phyloP scores from a whole-genome alignment of 2,113 vertebrate species.

The Pipa parva region DNA sequence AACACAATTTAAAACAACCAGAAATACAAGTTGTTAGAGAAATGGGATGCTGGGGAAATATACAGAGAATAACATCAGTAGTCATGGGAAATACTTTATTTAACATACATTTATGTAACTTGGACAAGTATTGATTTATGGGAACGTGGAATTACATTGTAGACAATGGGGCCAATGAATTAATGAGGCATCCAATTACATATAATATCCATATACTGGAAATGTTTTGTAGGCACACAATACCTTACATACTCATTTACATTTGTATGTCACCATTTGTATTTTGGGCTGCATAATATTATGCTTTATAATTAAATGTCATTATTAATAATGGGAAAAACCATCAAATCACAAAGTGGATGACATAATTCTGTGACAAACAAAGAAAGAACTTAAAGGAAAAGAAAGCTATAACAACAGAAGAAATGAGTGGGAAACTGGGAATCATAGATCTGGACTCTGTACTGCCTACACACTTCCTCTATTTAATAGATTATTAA shows the following conservation, averaged over 20 bases:
- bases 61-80: background rate
- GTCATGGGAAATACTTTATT: background rate
- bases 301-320: background rate
- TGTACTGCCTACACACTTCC: background rate
- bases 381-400: background rate
- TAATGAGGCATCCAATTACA: constrained; percentile 1
- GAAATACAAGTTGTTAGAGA: background rate
- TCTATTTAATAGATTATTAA: background rate
- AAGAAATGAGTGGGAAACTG: background rate
- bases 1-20: too few relatives aligned
- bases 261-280: background rate
- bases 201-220: background rate
- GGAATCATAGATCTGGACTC: background rate
- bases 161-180: background rate
- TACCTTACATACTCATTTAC: background rate
- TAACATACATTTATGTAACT: background rate
- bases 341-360: background rate
- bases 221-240: background rate
- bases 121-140: background rate
- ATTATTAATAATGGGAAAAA: background rate
- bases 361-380: background rate
- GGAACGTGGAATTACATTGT: background rate
- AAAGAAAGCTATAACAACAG: background rate
- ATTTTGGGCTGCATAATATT: background rate
- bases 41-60: background rate